Conservation (phyloP, 2,113 vertebrate species). For the Chamaea fasciata region DNA sequence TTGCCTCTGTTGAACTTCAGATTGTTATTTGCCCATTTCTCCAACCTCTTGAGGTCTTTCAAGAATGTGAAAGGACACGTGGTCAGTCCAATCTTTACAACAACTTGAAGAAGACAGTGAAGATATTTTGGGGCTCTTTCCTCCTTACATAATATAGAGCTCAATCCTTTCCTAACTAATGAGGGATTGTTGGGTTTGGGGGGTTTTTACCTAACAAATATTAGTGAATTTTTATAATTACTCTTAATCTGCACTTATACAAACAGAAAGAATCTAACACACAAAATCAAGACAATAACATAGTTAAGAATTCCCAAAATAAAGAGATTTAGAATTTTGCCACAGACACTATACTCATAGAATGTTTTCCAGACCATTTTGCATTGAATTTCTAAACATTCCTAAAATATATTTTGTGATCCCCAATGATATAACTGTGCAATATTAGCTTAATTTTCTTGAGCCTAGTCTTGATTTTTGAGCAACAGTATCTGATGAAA, state of each 20-base stretch:
- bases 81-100: not conserved
- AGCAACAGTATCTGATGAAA: not conserved
- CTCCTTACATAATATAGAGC: not conserved
- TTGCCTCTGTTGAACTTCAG: not conserved
- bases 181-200: not conserved
- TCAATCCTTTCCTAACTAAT: not conserved
- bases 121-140: not conserved
- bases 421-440: too few relatives aligned
- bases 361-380: not conserved
- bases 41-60: not conserved
- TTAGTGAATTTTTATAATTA: not conserved
- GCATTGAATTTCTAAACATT: not conserved
- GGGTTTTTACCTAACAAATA: not conserved
- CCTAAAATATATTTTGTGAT: not conserved
- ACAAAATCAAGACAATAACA: not conserved
- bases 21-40: not conserved
- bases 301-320: not conserved
- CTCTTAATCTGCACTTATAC: not conserved
- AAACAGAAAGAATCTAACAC: not conserved
- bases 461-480: not conserved
- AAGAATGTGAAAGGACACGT: not conserved
- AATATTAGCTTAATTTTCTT: not conserved
- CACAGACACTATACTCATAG: rapidly evolving
- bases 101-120: not conserved
- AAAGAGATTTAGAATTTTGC: not conserved